Percentiles rank a stretch among this genome's conserved stretches.
phyloP scores from a whole-genome alignment of 2,113 vertebrate genomes.

The Ophthalmolycus amberensis region DNA sequence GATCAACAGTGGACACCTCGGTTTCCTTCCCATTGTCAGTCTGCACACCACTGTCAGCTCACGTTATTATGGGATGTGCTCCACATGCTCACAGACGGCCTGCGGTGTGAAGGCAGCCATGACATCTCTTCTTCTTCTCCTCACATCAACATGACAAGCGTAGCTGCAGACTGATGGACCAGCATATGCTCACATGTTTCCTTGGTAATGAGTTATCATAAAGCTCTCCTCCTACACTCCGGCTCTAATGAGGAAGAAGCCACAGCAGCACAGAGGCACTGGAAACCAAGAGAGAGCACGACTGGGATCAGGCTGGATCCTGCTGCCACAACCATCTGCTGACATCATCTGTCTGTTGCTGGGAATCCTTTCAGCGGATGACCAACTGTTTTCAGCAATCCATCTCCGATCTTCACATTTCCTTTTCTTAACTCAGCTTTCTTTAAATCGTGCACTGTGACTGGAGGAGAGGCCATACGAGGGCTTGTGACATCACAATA shows the following conservation, averaged over 20 bases:
- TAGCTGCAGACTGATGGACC: slow-evolving; percentile 30
- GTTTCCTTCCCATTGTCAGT: slow-evolving; percentile 30
- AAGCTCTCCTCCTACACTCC: slow-evolving; percentile 69
- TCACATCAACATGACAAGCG: slow-evolving; percentile 55
- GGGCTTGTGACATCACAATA: too few relatives aligned
- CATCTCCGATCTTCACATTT: too few relatives aligned
- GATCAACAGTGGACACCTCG: neutral
- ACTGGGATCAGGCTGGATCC: slow-evolving; percentile 58
- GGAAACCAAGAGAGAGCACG: slow-evolving; percentile 56
- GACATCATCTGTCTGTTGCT: neutral
- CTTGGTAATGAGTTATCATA: slow-evolving; percentile 60
- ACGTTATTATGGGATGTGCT: slow-evolving; percentile 21
- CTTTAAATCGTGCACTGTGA: too few relatives aligned
- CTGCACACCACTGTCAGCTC: slow-evolving; percentile 36
- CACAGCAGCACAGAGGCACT: slow-evolving; percentile 15
- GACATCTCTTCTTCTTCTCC: slow-evolving; percentile 55
- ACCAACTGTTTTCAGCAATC: too few relatives aligned
- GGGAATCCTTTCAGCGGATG: neutral
- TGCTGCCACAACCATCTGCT: slow-evolving; percentile 29
- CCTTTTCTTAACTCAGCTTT: too few relatives aligned
- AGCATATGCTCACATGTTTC: slow-evolving; percentile 9
- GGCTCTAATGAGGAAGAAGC: slow-evolving; percentile 59
- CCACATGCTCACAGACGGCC: too few relatives aligned
- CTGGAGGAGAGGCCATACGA: too few relatives aligned
- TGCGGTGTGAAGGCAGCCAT: slow-evolving; percentile 29